These are phyloP conservation scores for Sinotaia quadrata DNA, from an alignment of 2,888 invertebrate species.

Conservation along the genomic window DNA sequence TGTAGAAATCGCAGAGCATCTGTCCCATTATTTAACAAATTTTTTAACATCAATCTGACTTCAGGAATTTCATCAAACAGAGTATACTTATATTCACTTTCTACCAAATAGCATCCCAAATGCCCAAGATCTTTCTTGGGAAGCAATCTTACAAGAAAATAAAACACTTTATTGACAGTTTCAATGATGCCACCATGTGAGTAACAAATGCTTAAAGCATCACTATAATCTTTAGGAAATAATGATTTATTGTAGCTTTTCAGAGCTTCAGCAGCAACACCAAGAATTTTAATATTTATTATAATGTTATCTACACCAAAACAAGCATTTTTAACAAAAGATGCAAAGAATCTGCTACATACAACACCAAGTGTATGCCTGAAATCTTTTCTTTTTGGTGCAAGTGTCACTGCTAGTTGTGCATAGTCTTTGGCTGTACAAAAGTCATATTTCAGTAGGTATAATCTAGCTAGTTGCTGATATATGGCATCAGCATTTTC, in stretches of 20 bases:
- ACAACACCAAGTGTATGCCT: slow-evolving; percentile 14
- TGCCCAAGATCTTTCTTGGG: background rate
- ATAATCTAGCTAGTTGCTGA: slow-evolving; percentile 10
- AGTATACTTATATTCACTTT: background rate
- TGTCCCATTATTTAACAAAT: background rate
- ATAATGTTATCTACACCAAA: background rate
- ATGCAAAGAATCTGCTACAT: background rate
- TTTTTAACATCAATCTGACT: background rate
- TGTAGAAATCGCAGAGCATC: background rate
- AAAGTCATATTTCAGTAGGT: background rate
- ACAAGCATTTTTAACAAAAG: no score
- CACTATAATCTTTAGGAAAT: background rate
- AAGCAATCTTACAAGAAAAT: background rate
- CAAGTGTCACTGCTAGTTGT: background rate
- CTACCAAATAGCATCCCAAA: background rate
- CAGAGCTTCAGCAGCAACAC: background rate
- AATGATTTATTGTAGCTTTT: slow-evolving; percentile 6
- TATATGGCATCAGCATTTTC: slow-evolving; percentile 4
- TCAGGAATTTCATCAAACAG: background rate
- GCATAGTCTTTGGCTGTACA: background rate
- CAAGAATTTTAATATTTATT: background rate
- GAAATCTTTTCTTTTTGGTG: slow-evolving; percentile 7
- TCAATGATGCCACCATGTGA: background rate
- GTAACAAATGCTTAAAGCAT: slow-evolving; percentile 1
- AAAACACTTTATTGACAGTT: slow-evolving; percentile 1